Percentiles rank a stretch among this genome's conserved stretches.
Evolutionary conservation across 1,140 invertebrate species (phyloP).

Genomic region (Campodea augens): DNA sequence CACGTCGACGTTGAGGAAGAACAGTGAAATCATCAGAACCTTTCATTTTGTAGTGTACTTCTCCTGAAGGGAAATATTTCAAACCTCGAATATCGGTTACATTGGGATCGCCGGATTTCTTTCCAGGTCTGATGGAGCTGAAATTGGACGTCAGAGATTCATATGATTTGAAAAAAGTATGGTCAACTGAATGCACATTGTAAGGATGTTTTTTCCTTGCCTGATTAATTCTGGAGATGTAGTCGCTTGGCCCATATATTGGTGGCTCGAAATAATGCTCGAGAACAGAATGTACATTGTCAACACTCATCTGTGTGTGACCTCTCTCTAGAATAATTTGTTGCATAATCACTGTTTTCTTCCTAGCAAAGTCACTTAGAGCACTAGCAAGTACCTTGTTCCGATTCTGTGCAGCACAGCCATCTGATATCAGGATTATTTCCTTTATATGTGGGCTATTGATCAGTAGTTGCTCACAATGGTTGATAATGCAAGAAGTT

Average conservation of each 20-base stretch:
- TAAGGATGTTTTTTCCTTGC: conserved; percentile 11
- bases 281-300: not conserved
- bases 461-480: not conserved
- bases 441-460: no score
- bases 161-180: not conserved
- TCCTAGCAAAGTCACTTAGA: not conserved
- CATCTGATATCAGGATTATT: conserved; percentile 3
- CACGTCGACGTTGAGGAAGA: conserved; percentile 1
- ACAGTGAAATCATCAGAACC: not conserved
- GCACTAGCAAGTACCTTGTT: conserved; percentile 1
- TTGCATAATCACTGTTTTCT: not conserved
- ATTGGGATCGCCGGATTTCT: not conserved
- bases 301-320: not conserved
- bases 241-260: not conserved
- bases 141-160: not conserved
- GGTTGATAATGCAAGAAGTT: not conserved
- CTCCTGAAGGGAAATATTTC: not conserved
- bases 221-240: conserved; percentile 8
- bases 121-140: not conserved
- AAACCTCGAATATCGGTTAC: conserved; percentile 4
- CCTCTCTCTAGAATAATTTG: not conserved
- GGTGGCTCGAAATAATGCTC: not conserved
- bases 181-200: conserved; percentile 1
- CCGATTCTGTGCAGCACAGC: not conserved
- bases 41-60: not conserved